Evolutionary conservation across 2,113 vertebrate species (phyloP).

Genomic region (Neotragus moschatus): DNA sequence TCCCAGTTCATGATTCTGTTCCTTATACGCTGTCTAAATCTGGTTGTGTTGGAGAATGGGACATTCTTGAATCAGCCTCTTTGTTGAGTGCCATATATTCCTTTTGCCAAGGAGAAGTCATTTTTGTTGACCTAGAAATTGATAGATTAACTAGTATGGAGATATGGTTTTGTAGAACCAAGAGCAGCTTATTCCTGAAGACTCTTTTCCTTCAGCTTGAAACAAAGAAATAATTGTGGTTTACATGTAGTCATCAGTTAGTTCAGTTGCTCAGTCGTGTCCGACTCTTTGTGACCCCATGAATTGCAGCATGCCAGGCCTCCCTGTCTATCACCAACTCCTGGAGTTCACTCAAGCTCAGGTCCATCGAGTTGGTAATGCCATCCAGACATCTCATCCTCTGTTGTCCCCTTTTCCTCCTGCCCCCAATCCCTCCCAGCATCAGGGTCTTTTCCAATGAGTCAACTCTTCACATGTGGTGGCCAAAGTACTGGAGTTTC

Average conservation of each 20-base stretch:
- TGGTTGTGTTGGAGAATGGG: conserved; percentile 1
- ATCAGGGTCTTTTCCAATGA: too few relatives aligned
- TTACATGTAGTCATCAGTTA: not conserved
- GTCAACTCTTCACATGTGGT: too few relatives aligned
- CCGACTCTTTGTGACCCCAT: too few relatives aligned
- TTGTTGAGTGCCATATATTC: conserved; percentile 52
- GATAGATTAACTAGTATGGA: conserved; percentile 63
- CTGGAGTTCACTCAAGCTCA: too few relatives aligned
- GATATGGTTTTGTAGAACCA: conserved; percentile 53
- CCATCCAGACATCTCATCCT: too few relatives aligned
- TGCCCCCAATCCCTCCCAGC: too few relatives aligned
- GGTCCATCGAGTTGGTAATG: too few relatives aligned
- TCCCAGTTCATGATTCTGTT: not conserved
- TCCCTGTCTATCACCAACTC: too few relatives aligned
- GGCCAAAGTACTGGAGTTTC: too few relatives aligned
- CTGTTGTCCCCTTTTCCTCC: too few relatives aligned
- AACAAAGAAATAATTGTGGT: conserved; percentile 61
- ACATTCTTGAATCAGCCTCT: conserved; percentile 50
- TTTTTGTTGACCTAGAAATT: conserved; percentile 64
- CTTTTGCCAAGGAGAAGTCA: conserved; percentile 59
- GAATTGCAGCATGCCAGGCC: rapidly evolving
- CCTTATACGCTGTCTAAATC: conserved; percentile 37
- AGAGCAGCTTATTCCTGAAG: conserved; percentile 54
- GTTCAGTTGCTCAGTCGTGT: too few relatives aligned
- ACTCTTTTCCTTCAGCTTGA: conserved; percentile 42